Conservation (phyloP, 2,113 vertebrate genomes). For the Aegithalos caudatus region DNA sequence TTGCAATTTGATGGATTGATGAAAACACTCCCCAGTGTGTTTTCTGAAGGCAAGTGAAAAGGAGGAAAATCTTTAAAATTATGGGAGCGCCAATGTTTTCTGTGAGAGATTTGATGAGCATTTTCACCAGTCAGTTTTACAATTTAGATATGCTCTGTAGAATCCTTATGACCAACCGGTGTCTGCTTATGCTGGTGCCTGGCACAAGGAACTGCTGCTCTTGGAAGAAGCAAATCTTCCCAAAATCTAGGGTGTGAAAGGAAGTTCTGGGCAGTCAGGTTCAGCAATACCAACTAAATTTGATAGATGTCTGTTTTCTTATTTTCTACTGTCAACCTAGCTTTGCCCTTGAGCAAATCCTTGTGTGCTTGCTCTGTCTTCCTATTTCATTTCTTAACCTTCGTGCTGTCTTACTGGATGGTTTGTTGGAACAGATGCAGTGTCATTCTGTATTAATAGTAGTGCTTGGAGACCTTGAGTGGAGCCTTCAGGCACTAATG, state of each 20-base stretch:
- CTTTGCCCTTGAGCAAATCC: neutral
- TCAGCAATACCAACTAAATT: neutral
- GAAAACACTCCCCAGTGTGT: neutral
- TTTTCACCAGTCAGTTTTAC: neutral
- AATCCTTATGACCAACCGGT: neutral
- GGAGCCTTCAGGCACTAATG: neutral
- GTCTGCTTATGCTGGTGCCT: neutral
- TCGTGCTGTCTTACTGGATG: neutral
- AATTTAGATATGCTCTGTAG: neutral
- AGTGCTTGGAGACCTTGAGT: neutral
- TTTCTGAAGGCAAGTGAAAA: neutral
- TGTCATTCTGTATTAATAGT: neutral
- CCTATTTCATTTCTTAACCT: neutral
- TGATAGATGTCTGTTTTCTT: neutral
- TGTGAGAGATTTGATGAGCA: neutral
- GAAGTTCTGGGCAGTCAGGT: neutral
- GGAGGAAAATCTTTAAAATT: neutral
- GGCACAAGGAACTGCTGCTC: neutral
- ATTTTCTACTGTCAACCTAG: neutral
- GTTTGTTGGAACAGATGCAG: neutral
- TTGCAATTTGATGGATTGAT: neutral
- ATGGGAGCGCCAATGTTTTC: rapidly evolving
- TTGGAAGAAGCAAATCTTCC: neutral
- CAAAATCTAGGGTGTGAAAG: neutral
- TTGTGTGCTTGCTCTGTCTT: neutral